A percentile compares a stretch with the other conserved stretches of the same genome.
phyloP scores from a whole-genome alignment of 2,888 invertebrate species.

The Apantesis nais region DNA sequence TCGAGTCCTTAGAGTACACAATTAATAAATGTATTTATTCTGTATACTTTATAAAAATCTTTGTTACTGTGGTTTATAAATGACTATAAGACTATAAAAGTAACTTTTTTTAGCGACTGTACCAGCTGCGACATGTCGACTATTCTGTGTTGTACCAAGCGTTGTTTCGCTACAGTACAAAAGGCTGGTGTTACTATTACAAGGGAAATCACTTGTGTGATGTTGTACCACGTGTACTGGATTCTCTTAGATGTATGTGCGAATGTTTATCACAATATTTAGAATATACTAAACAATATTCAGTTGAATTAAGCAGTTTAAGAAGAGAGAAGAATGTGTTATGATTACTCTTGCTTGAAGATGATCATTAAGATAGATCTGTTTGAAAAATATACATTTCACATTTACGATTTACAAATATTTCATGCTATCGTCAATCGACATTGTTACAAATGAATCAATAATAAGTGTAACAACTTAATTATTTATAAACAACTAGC shows the following conservation, averaged over 20 bases:
- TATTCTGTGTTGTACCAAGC: not conserved
- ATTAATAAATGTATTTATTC: not conserved
- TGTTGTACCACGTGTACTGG: not conserved
- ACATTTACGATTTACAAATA: no score
- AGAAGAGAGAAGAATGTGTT: not conserved
- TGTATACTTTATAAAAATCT: not conserved
- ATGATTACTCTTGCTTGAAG: not conserved
- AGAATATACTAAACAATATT: not conserved
- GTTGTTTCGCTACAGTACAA: not conserved
- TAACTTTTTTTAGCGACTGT: not conserved
- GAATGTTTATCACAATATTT: not conserved
- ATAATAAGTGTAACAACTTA: no score
- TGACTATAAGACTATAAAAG: not conserved
- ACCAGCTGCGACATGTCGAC: not conserved
- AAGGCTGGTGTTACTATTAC: slow-evolving; percentile 2
- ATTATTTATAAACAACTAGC: no score
- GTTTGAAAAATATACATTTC: no score
- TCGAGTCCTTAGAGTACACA: not conserved
- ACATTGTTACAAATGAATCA: no score
- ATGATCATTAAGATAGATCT: not conserved
- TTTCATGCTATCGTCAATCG: no score
- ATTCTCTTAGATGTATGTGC: slow-evolving; percentile 1
- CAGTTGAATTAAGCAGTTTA: not conserved
- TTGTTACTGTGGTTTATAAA: not conserved
- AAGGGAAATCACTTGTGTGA: slow-evolving; percentile 15